Conservation (phyloP, 1,140 invertebrate genomes). For the Calliphora vicina region DNA sequence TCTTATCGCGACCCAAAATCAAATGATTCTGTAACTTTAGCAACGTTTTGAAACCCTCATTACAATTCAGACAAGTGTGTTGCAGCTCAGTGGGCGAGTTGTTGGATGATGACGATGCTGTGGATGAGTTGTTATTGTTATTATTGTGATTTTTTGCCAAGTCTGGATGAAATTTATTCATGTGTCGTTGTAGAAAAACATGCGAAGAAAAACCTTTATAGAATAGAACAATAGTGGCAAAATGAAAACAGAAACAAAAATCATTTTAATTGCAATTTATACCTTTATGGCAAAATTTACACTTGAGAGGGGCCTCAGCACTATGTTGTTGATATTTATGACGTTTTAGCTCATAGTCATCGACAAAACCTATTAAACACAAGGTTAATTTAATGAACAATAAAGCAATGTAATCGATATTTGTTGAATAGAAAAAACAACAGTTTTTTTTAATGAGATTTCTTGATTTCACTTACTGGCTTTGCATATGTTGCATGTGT, state of each 20-base stretch:
- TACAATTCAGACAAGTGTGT: slow-evolving; percentile 37
- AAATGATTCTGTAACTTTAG: slow-evolving; percentile 30
- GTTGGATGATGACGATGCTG: background rate
- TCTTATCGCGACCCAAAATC: slow-evolving; percentile 32
- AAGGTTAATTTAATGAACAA: background rate
- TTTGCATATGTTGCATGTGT: slow-evolving; percentile 30
- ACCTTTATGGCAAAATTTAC: slow-evolving; percentile 39
- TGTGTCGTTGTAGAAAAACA: slow-evolving; percentile 36
- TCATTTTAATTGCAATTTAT: background rate
- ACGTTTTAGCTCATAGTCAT: slow-evolving; percentile 29
- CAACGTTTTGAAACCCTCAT: slow-evolving; percentile 6
- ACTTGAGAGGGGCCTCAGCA: slow-evolving; percentile 27
- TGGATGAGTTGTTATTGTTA: background rate
- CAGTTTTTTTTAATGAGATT: background rate
- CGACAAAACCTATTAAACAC: slow-evolving; percentile 24
- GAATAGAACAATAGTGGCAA: background rate
- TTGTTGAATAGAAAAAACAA: background rate
- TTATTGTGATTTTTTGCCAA: slow-evolving; percentile 9
- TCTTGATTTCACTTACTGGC: slow-evolving; percentile 4
- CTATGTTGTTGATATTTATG: slow-evolving; percentile 37
- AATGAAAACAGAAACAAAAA: background rate
- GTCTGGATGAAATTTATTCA: slow-evolving; percentile 33
- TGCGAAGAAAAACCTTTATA: slow-evolving; percentile 18
- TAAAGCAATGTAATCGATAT: background rate
- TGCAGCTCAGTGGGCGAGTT: background rate